A percentile compares a stretch with the other conserved stretches of the same genome.
phyloP scores from a whole-genome alignment of 2,888 invertebrate species.

The Platycnemis pennipes region DNA sequence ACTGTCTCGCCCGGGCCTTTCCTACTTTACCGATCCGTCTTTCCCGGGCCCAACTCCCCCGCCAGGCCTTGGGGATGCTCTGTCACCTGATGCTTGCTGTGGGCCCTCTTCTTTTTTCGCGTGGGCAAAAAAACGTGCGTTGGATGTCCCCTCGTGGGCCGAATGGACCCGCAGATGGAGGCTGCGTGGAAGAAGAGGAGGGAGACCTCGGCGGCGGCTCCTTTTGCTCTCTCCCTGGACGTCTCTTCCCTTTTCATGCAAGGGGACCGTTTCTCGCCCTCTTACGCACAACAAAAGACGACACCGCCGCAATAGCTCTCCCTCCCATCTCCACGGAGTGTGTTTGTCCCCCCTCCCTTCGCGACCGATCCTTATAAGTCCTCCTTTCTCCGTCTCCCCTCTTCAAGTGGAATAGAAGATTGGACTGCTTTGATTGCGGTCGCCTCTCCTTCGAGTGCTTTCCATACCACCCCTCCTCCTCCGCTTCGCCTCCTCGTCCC shows the following conservation, averaged over 20 bases:
- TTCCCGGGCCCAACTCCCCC: not conserved
- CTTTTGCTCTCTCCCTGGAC: not conserved
- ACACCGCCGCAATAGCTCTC: not conserved
- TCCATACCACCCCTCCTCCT: no score
- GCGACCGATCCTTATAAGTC: conserved; percentile 20
- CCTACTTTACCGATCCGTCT: no score
- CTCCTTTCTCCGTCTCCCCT: not conserved
- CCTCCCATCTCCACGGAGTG: not conserved
- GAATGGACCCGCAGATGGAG: not conserved
- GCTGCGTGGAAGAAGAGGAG: not conserved
- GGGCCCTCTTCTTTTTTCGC: not conserved
- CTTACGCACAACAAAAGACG: not conserved
- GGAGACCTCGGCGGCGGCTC: not conserved
- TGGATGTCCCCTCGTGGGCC: no score
- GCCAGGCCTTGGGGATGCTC: not conserved
- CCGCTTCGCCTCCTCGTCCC: not conserved
- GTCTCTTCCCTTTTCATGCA: not conserved
- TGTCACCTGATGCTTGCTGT: no score
- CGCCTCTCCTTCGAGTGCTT: no score
- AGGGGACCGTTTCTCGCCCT: conserved; percentile 12
- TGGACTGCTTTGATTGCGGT: conserved; percentile 61
- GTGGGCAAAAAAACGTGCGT: not conserved
- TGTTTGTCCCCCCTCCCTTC: not conserved
- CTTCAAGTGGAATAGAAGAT: not conserved
- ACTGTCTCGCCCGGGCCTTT: not conserved